Evolutionary conservation across 2,797 vertebrate species (phyloP).

Genomic region (Myotis findleyi): DNA sequence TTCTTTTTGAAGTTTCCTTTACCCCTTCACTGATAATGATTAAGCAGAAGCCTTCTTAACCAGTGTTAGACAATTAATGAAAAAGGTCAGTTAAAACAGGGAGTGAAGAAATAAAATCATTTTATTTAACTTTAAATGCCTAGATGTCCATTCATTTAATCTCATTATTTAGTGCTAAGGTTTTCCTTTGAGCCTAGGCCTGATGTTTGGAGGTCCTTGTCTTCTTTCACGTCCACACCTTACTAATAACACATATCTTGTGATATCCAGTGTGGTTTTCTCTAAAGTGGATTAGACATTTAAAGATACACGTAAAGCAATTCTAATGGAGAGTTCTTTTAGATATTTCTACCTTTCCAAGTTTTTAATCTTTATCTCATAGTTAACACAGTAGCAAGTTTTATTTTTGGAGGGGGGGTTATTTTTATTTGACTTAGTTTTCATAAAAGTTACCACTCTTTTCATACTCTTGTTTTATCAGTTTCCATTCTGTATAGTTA

Average conservation of each 20-base stretch:
- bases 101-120: background rate
- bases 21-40: background rate
- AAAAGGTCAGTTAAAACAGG: background rate
- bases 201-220: background rate
- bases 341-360: background rate
- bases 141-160: background rate
- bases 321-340: background rate
- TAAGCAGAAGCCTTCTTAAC: background rate
- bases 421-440: constrained; percentile 23
- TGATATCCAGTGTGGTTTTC: background rate
- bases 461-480: background rate
- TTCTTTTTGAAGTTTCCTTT: background rate
- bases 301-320: background rate
- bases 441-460: background rate
- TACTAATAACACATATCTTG: background rate
- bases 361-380: background rate
- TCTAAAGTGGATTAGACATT: background rate
- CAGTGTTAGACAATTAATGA: background rate
- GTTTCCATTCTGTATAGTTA: background rate
- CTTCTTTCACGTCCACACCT: background rate
- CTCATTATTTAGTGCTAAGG: background rate
- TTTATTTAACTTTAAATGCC: background rate
- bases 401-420: background rate
- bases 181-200: background rate
- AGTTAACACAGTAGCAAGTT: background rate